Conservation (phyloP, 2,113 vertebrate genomes). For the Paralichthys olivaceus region DNA sequence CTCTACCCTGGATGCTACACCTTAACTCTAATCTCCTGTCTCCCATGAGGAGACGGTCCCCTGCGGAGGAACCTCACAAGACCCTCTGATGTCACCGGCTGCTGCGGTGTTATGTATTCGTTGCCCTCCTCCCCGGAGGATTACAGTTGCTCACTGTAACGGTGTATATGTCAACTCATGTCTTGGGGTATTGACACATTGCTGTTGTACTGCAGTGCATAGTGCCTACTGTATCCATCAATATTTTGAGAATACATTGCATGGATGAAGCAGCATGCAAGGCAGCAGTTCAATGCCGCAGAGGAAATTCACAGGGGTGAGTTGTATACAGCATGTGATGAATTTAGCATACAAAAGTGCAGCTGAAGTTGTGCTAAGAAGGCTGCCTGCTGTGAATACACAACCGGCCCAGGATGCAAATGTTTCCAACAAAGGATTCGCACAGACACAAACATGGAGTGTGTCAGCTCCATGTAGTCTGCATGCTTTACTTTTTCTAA, state of each 20-base stretch:
- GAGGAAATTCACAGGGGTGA: slow-evolving; percentile 47
- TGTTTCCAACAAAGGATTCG: slow-evolving; percentile 32
- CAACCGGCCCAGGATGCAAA: slow-evolving; percentile 40
- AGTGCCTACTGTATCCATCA: slow-evolving; percentile 34
- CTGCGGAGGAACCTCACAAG: slow-evolving; percentile 56
- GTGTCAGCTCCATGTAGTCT: slow-evolving; percentile 37
- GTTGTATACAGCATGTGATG: slow-evolving; percentile 40
- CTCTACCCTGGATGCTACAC: slow-evolving; percentile 28
- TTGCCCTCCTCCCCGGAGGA: slow-evolving; percentile 55
- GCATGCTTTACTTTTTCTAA: slow-evolving; percentile 26
- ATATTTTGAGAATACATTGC: slow-evolving; percentile 41
- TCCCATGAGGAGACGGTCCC: slow-evolving; percentile 52
- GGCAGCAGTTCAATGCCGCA: slow-evolving; percentile 20
- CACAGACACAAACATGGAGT: slow-evolving; percentile 12
- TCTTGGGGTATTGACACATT: slow-evolving; percentile 57
- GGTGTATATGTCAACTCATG: slow-evolving; percentile 46
- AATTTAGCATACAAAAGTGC: slow-evolving; percentile 55
- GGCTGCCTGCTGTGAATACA: slow-evolving; percentile 27
- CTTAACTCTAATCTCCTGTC: slow-evolving; percentile 30
- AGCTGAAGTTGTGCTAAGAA: slow-evolving; percentile 44
- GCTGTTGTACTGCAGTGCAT: slow-evolving; percentile 25
- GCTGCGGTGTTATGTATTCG: slow-evolving; percentile 53
- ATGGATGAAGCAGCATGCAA: slow-evolving; percentile 30
- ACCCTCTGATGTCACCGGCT: slow-evolving; percentile 61
- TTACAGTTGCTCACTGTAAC: slow-evolving; percentile 37